Base-by-base conservation (phyloP, 2,888 invertebrate species). In the Xylota segnis region DNA sequence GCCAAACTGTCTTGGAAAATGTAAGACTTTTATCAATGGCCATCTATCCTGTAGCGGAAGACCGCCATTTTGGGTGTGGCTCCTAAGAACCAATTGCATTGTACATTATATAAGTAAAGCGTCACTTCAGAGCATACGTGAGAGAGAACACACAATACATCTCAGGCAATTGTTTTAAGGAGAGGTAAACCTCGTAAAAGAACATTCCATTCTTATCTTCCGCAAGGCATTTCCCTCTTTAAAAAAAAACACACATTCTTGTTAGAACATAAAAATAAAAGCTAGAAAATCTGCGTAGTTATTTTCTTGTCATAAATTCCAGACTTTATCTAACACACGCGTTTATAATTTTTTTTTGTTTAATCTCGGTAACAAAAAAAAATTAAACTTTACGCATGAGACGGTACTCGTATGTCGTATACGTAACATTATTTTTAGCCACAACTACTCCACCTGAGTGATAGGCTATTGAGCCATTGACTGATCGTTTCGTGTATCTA, bases 151-250 rank as follows among this genome's bases (percentile, higher is more conserved):
- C 16, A 47, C 63, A 50, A 3, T 6, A 47, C 18, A 47, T 47
- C 16, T 45, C 1, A 27, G 27, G 18, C 4, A 23, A 59, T 7
- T 27, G 27, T 27, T 43, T 14, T 59, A 40, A 32, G 6, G 3
- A 10, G 5, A 5, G 4, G 14, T 18, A 18, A 18, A 18, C 34
- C 63, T 18, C 47, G 34, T 32, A 50, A 65, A 47, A 65, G 10
- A 34, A 18, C 63, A 68, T 68, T 56, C 68, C 68, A 29, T 6
- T 34, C 56, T 70, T 70, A 70, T 70, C 70, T 70, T 23, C 1
- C n/a, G n/a, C n/a, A 16, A 29, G 32, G 16, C 4, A 34, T 34
- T 40, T 68, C 18, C 4, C 32, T n/a, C n/a, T n/a, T 58, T 16
- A 12, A 56, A 56, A 43, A 40, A 7, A n/a, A 52, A 58, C 43